These are phyloP conservation scores for Diplosoma virens DNA, from an alignment of 23 tunicate species.

Conservation along the genomic window DNA sequence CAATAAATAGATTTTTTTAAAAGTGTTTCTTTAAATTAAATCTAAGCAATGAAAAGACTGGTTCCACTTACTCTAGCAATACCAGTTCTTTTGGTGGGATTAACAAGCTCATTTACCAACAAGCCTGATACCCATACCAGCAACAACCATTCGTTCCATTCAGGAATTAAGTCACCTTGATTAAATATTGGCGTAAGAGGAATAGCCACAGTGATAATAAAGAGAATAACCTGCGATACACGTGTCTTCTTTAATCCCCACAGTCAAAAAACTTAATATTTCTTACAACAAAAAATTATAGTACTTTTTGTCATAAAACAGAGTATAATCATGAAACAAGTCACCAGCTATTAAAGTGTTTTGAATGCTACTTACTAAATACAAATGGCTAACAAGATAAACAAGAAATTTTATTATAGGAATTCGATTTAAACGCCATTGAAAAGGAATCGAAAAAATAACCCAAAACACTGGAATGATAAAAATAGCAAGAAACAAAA, in stretches of 20 bases:
- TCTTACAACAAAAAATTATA: too few species aligned
- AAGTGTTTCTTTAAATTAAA: too few species aligned
- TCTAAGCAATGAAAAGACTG: neutral
- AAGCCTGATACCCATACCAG: constrained; percentile 91
- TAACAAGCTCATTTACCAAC: constrained; percentile 77
- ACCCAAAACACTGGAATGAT: constrained; percentile 67
- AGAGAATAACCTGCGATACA: constrained; percentile 58
- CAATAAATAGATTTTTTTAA: too few species aligned
- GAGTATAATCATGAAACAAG: too few species aligned
- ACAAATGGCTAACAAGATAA: constrained; percentile 87
- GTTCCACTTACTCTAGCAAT: constrained; percentile 67
- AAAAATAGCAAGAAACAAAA: constrained; percentile 61
- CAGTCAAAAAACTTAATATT: too few species aligned
- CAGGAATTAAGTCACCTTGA: constrained; percentile 61
- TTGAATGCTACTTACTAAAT: constrained; percentile 64
- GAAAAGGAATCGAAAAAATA: constrained; percentile 65
- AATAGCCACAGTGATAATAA: constrained; percentile 78
- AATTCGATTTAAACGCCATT: constrained; percentile 51
- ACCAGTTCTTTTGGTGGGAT: constrained; percentile 65
- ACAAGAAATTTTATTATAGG: constrained; percentile 91
- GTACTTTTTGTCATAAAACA: too few species aligned
- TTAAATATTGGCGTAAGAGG: constrained; percentile 76
- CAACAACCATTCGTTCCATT: constrained; percentile 79
- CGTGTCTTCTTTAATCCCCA: too few species aligned
- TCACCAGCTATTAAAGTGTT: too few species aligned